A percentile compares a stretch with the other conserved stretches of the same genome.
phyloP scores from a whole-genome alignment of 2,797 vertebrate genomes.

The Luscinia luscinia region DNA sequence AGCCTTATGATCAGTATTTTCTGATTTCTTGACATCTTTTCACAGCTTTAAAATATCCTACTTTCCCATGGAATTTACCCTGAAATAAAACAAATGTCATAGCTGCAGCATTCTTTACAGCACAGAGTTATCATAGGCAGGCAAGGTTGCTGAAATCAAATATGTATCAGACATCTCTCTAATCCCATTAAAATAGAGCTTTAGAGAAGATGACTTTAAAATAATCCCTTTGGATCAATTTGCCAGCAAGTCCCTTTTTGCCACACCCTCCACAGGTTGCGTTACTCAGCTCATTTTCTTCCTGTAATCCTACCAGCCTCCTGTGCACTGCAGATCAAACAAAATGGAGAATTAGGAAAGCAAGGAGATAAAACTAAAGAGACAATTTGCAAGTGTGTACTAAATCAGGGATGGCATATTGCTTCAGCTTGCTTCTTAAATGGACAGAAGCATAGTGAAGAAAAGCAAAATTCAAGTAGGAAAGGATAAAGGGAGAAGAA shows the following conservation, averaged over 20 bases:
- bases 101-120: background rate
- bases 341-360: background rate
- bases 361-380: background rate
- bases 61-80: constrained; percentile 41
- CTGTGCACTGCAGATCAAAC: background rate
- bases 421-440: background rate
- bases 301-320: background rate
- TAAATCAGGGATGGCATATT: background rate
- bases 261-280: constrained; percentile 7
- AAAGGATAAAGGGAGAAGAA: background rate
- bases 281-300: background rate
- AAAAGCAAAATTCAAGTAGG: background rate
- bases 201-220: constrained; percentile 17
- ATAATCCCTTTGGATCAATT: constrained; percentile 24
- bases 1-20: background rate
- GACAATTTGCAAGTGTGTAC: background rate
- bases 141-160: constrained; percentile 23
- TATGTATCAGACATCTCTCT: background rate
- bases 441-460: background rate
- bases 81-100: constrained; percentile 52
- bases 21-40: constrained; percentile 15
- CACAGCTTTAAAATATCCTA: constrained; percentile 10
- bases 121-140: background rate
- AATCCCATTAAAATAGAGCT: constrained; percentile 35
- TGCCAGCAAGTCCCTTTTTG: background rate